Base-by-base conservation (phyloP, 1,140 invertebrate species). In the Amyelois transitella region DNA sequence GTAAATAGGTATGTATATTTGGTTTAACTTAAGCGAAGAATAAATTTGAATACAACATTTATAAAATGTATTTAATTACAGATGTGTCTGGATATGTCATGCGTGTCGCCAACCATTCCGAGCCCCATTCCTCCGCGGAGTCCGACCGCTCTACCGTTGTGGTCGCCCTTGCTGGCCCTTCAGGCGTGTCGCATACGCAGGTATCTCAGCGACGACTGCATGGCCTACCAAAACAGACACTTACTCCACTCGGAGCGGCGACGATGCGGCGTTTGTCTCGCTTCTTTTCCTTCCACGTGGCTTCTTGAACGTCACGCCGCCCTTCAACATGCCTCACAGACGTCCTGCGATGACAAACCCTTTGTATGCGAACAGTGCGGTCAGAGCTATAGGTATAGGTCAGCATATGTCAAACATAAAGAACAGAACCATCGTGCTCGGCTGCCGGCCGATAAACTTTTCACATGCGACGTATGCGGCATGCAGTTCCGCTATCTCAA, bases 281-380 rank as follows among this genome's bases (percentile, higher is more conserved):
- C 95, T 1, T 93, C 92, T 6, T 96, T 96, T 70, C 95, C 95
- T 10, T 94, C 94, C 5, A 90, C 93, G 0, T 95, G 94, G 94
- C 89, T 96, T 6, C 85, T 96, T 18, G 94, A 96, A 77, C 92
- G 94, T 57, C 94, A 96, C 67, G 93, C 94, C 0, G 91, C 94
- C 0, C 81, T 96, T 0, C 94, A 96, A 73, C 94, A 96, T 78
- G 89, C 90, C 14, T 81, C 87, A 0, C 90, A 90, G 44, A 77
- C 58, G 0, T 68, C 82, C n/a, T 90, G 90, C 73, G 92, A 95
- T 64, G 95, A 96, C 77, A 97, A 96, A 72, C 95, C 95, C n/a
- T 96, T 96, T 86, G 94, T 95, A 7, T 97, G 95, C 86, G 95
- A 96, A 69, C 95, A 96, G 72, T 97, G 95, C 81, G 95, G 95